Evolutionary conservation across 2,888 invertebrate genomes (phyloP).

Genomic region (Torymus texanus): DNA sequence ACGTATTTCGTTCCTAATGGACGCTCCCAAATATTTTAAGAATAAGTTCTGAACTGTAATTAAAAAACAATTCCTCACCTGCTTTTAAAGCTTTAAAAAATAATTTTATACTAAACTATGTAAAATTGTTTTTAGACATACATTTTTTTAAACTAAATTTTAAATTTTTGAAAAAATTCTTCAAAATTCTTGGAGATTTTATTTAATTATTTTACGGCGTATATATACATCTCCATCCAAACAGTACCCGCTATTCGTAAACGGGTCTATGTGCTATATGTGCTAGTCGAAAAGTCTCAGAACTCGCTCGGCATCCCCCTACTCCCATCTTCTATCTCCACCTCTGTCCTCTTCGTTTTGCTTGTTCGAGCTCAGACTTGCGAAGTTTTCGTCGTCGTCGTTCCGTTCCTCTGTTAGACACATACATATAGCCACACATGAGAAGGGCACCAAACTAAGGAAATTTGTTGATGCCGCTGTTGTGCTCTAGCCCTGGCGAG

Average conservation of each 20-base stretch:
- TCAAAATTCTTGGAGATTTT: too few species aligned
- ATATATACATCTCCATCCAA: background rate
- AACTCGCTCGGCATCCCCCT: background rate
- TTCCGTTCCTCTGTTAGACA: too few species aligned
- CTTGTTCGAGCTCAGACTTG: constrained; percentile 4
- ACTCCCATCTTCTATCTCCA: constrained; percentile 1
- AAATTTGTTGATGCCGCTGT: constrained; percentile 48
- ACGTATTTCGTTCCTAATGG: too few species aligned
- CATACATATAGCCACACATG: background rate
- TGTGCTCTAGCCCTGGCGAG: constrained; percentile 9
- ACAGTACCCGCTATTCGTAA: constrained; percentile 3
- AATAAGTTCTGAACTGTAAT: too few species aligned
- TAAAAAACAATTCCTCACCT: too few species aligned
- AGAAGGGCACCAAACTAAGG: constrained; percentile 35
- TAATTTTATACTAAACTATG: too few species aligned
- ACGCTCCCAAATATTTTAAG: too few species aligned
- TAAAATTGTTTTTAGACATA: too few species aligned
- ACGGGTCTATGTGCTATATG: constrained; percentile 5
- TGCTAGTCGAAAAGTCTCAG: constrained; percentile 22
- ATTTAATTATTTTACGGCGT: background rate
- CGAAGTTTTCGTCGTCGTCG: constrained; percentile 31
- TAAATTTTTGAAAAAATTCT: too few species aligned
- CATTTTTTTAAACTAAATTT: too few species aligned
- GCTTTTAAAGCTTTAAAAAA: too few species aligned
- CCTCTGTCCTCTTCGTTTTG: constrained; percentile 11